Percentiles rank a stretch among this genome's conserved stretches.
Evolutionary conservation across 2,113 vertebrate genomes (phyloP).

Genomic region (Pristiophorus japonicus): DNA sequence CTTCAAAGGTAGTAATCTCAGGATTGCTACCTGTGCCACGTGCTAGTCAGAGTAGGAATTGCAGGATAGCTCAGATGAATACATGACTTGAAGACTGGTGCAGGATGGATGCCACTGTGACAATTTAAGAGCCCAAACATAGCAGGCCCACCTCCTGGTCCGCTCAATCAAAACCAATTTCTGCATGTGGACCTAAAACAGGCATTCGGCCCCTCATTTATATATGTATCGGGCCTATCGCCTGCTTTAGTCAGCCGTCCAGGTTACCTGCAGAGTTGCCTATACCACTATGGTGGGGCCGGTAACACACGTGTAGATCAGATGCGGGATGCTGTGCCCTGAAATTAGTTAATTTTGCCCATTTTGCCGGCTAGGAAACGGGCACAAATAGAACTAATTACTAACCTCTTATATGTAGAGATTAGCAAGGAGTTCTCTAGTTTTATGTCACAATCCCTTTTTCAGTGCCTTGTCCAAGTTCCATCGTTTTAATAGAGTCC

Average conservation of each 20-base stretch:
- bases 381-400: too few species aligned
- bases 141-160: background rate
- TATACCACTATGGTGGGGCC: background rate
- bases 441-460: background rate
- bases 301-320: background rate
- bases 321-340: too few species aligned
- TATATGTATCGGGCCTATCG: background rate
- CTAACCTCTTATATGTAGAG: too few species aligned
- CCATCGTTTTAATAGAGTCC: background rate
- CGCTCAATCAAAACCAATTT: background rate
- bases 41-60: too few species aligned
- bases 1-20: too few species aligned
- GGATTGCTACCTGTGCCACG: too few species aligned
- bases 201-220: background rate
- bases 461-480: background rate
- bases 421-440: too few species aligned
- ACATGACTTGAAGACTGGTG: too few species aligned
- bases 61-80: too few species aligned
- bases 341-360: too few species aligned
- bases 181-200: background rate
- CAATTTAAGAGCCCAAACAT: background rate
- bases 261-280: background rate
- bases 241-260: background rate
- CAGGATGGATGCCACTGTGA: background rate
- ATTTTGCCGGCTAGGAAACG: too few species aligned